Percentiles rank a stretch among this genome's conserved stretches.
Evolutionary conservation across 2,888 invertebrate genomes (phyloP).

Genomic region (Liodrosophila aerea): DNA sequence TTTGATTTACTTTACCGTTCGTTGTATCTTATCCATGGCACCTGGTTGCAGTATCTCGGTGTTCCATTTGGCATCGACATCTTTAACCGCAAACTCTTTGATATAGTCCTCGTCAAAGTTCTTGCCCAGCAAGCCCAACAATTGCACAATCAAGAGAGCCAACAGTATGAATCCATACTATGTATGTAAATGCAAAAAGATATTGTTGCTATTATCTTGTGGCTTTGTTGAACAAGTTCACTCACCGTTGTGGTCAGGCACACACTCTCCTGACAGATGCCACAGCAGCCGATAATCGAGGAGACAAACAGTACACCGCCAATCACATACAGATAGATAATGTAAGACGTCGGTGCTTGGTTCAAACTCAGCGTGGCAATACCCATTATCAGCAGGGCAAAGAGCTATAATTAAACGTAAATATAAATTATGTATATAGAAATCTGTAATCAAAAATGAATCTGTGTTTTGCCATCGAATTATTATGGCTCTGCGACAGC

Average conservation of each 20-base stretch:
- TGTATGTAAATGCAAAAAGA: slow-evolving; percentile 1
- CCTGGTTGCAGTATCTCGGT: slow-evolving; percentile 66
- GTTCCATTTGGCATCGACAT: slow-evolving; percentile 83
- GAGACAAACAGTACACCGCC: slow-evolving; percentile 66
- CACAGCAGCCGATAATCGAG: slow-evolving; percentile 74
- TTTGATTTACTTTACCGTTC: slow-evolving; percentile 66
- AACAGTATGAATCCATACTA: slow-evolving; percentile 89
- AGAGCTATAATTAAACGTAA: slow-evolving; percentile 48
- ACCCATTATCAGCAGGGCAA: slow-evolving; percentile 64
- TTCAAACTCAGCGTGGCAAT: slow-evolving; percentile 56
- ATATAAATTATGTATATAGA: not conserved
- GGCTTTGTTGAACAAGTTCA: slow-evolving; percentile 33
- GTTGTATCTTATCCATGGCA: slow-evolving; percentile 73
- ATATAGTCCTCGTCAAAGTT: slow-evolving; percentile 85
- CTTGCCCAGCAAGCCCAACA: slow-evolving; percentile 86
- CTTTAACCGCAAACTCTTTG: slow-evolving; percentile 83
- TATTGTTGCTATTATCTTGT: not conserved
- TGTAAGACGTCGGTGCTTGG: slow-evolving; percentile 58
- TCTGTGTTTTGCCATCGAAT: not conserved
- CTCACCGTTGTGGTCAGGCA: slow-evolving; percentile 73
- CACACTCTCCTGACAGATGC: slow-evolving; percentile 71
- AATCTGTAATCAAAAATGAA: slow-evolving; percentile 1
- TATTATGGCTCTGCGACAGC: too few relatives aligned
- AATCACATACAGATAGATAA: slow-evolving; percentile 60
- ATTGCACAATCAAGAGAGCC: slow-evolving; percentile 87